Percentiles rank a stretch among this genome's conserved stretches.
These are phyloP conservation scores for Numenius arquata DNA, from an alignment of 2,113 vertebrate species.

Conservation along the genomic window DNA sequence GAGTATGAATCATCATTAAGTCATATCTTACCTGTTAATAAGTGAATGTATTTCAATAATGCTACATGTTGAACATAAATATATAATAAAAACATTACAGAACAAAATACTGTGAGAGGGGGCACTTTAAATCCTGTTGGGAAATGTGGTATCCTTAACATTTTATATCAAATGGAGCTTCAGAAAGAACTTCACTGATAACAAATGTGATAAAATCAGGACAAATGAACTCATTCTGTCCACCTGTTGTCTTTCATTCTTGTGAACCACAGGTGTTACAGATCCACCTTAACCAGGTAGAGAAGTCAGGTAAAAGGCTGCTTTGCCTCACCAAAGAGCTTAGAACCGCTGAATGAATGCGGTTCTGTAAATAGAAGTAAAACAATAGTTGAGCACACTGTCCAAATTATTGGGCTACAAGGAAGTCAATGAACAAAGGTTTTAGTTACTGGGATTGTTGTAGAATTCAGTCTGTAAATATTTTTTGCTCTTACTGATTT, in stretches of 20 bases:
- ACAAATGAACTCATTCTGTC: background rate
- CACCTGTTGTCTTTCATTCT: background rate
- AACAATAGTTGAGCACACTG: background rate
- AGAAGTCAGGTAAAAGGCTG: background rate
- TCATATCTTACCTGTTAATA: background rate
- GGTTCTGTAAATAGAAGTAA: background rate
- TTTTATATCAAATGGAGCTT: background rate
- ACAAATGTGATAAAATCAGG: background rate
- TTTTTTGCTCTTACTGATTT: background rate
- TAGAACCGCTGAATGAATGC: background rate
- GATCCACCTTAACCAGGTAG: background rate
- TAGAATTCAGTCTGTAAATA: background rate
- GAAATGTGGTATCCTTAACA: background rate
- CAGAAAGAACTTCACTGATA: background rate
- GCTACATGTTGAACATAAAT: accelerated
- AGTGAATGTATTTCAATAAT: background rate
- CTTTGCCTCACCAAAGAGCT: background rate
- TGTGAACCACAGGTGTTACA: background rate
- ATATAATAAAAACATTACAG: background rate
- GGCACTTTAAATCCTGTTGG: background rate
- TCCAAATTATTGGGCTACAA: background rate
- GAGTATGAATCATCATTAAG: background rate
- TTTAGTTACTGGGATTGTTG: background rate
- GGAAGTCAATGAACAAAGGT: background rate
- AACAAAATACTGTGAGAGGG: background rate